Conservation (phyloP, 2,797 vertebrate species). For the Microcaecilia unicolor region DNA sequence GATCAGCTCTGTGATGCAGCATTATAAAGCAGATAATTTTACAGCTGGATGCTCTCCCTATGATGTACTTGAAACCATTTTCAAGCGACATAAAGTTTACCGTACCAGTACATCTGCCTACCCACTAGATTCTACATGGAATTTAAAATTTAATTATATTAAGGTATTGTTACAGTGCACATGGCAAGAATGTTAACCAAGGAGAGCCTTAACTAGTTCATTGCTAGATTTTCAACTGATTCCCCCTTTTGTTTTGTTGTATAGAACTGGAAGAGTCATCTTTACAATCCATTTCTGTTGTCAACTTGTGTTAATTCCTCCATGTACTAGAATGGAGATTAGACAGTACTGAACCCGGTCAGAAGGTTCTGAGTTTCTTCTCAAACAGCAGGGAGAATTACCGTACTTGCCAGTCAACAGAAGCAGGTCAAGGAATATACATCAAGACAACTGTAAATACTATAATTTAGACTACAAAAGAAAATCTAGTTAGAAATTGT, state of each 20-base stretch:
- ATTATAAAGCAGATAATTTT: conserved; percentile 89
- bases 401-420: too few relatives aligned
- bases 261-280: not conserved
- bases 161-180: conserved; percentile 52
- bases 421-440: too few relatives aligned
- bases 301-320: too few relatives aligned
- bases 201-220: conserved; percentile 36
- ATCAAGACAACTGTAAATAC: too few relatives aligned
- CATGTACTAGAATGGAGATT: too few relatives aligned
- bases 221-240: conserved; percentile 5
- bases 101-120: conserved; percentile 90
- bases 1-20: conserved; percentile 44
- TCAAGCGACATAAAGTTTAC: conserved; percentile 98
- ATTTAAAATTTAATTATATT: conserved; percentile 85
- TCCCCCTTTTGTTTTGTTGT: conserved; percentile 10
- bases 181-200: conserved; percentile 38
- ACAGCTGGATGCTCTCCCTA: conserved; percentile 84
- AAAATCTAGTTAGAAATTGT: too few relatives aligned
- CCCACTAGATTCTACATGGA: conserved; percentile 81
- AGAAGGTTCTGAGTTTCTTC: too few relatives aligned
- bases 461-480: too few relatives aligned
- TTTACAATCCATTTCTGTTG: too few relatives aligned
- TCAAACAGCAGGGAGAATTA: too few relatives aligned
- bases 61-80: conserved; percentile 89
- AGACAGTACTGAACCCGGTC: too few relatives aligned